These are phyloP conservation scores for Apus apus DNA, from an alignment of 2,113 vertebrate genomes.

Conservation along the genomic window DNA sequence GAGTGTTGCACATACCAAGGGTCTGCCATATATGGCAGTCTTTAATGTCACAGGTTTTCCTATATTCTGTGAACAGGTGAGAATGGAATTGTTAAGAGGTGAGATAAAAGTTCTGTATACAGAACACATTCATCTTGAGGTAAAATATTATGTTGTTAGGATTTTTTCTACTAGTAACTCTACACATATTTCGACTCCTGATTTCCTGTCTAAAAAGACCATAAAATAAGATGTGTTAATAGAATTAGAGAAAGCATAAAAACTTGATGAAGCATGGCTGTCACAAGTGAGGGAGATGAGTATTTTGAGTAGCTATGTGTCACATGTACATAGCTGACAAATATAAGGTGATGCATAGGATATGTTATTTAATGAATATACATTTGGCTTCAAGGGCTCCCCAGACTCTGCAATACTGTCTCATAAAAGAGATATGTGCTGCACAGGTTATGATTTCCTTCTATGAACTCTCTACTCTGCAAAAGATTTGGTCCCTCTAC, in stretches of 20 bases:
- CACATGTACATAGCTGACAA: neutral
- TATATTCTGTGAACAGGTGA: neutral
- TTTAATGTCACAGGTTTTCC: neutral
- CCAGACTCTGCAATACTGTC: neutral
- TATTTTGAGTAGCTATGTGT: neutral
- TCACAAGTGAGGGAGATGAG: neutral
- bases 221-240: neutral
- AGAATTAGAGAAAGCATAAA: neutral
- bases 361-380: neutral
- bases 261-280: neutral
- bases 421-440: neutral
- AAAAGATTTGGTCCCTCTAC: neutral
- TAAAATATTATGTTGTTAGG: neutral
- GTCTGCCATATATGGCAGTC: neutral
- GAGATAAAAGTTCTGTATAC: neutral
- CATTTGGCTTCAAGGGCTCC: neutral
- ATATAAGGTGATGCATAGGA: neutral
- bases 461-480: neutral
- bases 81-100: slow-evolving; percentile 53
- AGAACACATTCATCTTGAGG: neutral
- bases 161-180: neutral
- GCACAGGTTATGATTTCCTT: neutral
- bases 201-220: neutral
- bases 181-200: neutral
- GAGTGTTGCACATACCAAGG: neutral